Evolutionary conservation across 2,797 vertebrate species (phyloP).

Genomic region (Rhadinocentrus ornatus): DNA sequence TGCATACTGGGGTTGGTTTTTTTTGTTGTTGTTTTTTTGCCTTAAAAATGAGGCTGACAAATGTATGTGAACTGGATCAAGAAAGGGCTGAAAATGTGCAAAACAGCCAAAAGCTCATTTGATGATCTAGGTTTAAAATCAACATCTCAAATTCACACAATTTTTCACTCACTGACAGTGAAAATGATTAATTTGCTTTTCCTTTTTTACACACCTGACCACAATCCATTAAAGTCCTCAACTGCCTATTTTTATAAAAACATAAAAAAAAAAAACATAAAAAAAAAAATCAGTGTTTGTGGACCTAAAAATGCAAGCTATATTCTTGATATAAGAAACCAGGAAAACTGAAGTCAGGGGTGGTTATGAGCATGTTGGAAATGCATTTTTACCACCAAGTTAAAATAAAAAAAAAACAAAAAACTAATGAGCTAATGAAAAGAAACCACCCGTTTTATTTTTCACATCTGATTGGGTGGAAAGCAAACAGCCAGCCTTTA

Average conservation of each 20-base stretch:
- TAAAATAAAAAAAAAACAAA: neutral
- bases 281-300: neutral
- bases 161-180: constrained; percentile 21
- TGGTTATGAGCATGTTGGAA: neutral
- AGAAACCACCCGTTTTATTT: constrained; percentile 3
- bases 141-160: constrained; percentile 45
- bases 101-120: neutral
- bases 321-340: constrained; percentile 15
- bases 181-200: constrained; percentile 34
- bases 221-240: constrained; percentile 22
- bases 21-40: neutral
- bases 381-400: neutral
- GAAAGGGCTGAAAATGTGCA: neutral
- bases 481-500: neutral
- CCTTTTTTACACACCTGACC: constrained; percentile 32
- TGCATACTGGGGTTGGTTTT: neutral
- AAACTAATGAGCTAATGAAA: neutral
- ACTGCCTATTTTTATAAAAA: neutral
- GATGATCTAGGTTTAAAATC: constrained; percentile 9
- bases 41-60: neutral
- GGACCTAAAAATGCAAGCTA: constrained; percentile 7
- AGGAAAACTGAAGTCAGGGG: neutral
- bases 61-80: constrained; percentile 1
- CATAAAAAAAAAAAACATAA: neutral
- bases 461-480: neutral